Evolutionary conservation across 92 coral and sea anemone genomes (phyloP).

Genomic region (Virgularia gustaviana): DNA sequence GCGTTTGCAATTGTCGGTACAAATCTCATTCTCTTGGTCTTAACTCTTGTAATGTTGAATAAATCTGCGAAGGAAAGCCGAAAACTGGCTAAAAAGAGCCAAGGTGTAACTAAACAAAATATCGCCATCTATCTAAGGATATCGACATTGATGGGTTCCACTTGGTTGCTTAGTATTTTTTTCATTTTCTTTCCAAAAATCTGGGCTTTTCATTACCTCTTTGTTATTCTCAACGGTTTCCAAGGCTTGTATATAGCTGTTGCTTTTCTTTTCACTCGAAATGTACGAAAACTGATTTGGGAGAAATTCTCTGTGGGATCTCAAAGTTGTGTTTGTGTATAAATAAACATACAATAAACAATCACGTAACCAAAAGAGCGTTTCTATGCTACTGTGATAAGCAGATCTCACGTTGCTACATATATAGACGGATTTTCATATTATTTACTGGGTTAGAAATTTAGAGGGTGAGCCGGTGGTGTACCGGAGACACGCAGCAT

Average conservation of each 20-base stretch:
- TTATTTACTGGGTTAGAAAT: too few relatives aligned
- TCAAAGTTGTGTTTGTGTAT: too few relatives aligned
- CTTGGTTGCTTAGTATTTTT: slow-evolving; percentile 13
- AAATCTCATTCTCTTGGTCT: not conserved
- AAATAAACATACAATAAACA: too few relatives aligned
- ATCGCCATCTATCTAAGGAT: slow-evolving; percentile 7
- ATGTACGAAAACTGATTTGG: too few relatives aligned
- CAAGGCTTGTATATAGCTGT: slow-evolving; percentile 18
- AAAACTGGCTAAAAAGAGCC: not conserved
- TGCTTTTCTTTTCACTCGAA: slow-evolving; percentile 9
- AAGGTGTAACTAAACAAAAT: not conserved
- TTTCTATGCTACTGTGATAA: too few relatives aligned
- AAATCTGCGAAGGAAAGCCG: slow-evolving; percentile 6
- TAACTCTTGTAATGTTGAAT: not conserved
- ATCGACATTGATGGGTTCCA: slow-evolving; percentile 13
- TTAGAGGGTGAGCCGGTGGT: too few relatives aligned
- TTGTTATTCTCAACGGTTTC: slow-evolving; percentile 7
- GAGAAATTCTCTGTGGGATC: too few relatives aligned
- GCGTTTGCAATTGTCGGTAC: not conserved
- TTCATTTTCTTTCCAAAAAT: not conserved
- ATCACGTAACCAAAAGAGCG: too few relatives aligned
- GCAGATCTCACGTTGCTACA: too few relatives aligned
- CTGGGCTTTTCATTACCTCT: not conserved
- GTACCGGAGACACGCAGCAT: too few relatives aligned
- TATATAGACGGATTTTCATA: too few relatives aligned